Percentiles rank a stretch among this genome's conserved stretches.
Evolutionary conservation across 2,113 vertebrate species (phyloP).

Genomic region (Plestiodon gilberti): DNA sequence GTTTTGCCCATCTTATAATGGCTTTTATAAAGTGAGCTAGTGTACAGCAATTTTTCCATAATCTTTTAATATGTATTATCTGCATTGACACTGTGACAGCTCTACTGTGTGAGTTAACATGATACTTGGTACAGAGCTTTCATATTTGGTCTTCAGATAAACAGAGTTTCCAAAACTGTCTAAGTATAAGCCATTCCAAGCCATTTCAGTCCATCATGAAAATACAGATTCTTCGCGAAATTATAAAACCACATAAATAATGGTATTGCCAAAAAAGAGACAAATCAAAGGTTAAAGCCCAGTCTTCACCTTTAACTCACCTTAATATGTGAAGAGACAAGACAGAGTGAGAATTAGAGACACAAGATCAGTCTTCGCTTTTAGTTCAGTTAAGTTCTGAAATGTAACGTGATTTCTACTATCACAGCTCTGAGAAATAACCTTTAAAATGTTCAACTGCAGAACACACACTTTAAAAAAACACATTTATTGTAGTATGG

Average conservation of each 20-base stretch:
- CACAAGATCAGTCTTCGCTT: slow-evolving; percentile 57
- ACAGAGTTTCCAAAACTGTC: slow-evolving; percentile 77
- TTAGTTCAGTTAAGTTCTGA: slow-evolving; percentile 41
- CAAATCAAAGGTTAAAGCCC: slow-evolving; percentile 61
- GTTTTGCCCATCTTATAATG: slow-evolving; percentile 66
- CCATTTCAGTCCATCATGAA: slow-evolving; percentile 76
- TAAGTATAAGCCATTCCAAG: slow-evolving; percentile 80
- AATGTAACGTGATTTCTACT: slow-evolving; percentile 64
- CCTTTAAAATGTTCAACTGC: slow-evolving; percentile 56
- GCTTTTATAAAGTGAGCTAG: slow-evolving; percentile 76
- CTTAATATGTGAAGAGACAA: slow-evolving; percentile 58
- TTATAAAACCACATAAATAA: slow-evolving; percentile 81
- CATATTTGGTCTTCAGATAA: slow-evolving; percentile 83
- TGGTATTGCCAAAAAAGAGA: slow-evolving; percentile 71
- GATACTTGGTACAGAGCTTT: slow-evolving; percentile 77
- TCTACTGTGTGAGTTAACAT: slow-evolving; percentile 72
- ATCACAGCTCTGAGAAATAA: slow-evolving; percentile 35
- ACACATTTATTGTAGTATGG: slow-evolving; percentile 36
- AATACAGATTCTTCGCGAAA: slow-evolving; percentile 70
- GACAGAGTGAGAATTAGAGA: slow-evolving; percentile 60
- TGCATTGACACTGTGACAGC: slow-evolving; percentile 75
- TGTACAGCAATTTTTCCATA: slow-evolving; percentile 68
- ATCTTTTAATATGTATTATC: slow-evolving; percentile 73
- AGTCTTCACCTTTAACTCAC: slow-evolving; percentile 49
- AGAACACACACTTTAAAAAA: slow-evolving; percentile 61